These are phyloP conservation scores for Sigmodon hispidus DNA, from an alignment of 2,113 vertebrate genomes.

Conservation along the genomic window DNA sequence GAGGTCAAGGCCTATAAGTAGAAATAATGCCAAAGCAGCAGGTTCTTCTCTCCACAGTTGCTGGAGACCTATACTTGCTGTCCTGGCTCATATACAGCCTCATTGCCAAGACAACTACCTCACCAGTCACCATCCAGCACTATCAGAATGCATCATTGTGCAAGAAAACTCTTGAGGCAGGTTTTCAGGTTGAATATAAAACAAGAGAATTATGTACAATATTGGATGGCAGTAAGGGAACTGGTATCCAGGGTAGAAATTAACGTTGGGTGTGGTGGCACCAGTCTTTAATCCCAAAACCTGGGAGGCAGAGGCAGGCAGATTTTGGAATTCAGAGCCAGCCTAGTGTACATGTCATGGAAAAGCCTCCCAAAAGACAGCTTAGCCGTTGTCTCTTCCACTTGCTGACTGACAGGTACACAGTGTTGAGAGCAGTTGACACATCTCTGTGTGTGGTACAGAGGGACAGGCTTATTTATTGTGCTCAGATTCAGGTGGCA, in stretches of 20 bases:
- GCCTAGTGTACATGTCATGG: neutral
- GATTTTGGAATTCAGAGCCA: neutral
- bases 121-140: neutral
- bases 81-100: neutral
- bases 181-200: neutral
- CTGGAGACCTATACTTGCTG: neutral
- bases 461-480: neutral
- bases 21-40: neutral
- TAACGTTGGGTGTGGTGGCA: neutral
- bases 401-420: neutral
- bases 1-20: neutral
- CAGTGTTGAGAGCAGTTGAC: neutral
- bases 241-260: conserved; percentile 1
- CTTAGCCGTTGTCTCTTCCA: neutral
- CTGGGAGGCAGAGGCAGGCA: neutral
- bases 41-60: neutral
- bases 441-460: neutral
- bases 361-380: neutral
- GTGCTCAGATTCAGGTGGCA: neutral
- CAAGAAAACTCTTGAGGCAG: neutral
- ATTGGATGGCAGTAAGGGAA: neutral
- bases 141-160: conserved; percentile 42
- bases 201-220: neutral
- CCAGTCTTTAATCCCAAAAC: neutral
- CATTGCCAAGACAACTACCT: neutral